Percentiles rank a stretch among this genome's conserved stretches.
These are phyloP conservation scores for Hypotaenidia philippensis DNA, from an alignment of 2,797 vertebrate genomes.

Conservation along the genomic window DNA sequence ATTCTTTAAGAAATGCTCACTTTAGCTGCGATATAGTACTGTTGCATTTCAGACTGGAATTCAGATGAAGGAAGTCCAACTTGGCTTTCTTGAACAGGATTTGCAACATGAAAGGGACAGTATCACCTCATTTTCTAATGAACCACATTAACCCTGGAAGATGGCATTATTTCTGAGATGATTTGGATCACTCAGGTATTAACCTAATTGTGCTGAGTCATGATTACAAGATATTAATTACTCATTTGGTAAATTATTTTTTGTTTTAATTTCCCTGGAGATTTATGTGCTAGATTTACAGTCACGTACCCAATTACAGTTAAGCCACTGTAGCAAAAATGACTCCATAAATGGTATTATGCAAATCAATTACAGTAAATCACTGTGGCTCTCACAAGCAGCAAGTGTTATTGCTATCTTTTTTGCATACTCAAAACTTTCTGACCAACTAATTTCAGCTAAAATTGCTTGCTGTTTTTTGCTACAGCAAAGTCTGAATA, in stretches of 20 bases:
- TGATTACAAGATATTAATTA: conserved; percentile 55
- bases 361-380: conserved; percentile 46
- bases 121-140: background rate
- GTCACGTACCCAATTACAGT: background rate
- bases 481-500: background rate
- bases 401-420: conserved; percentile 11
- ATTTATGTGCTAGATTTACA: conserved; percentile 23
- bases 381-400: background rate
- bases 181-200: background rate
- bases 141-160: background rate
- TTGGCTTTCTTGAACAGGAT: background rate
- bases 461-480: background rate
- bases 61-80: background rate
- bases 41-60: background rate
- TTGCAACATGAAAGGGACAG: background rate
- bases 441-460: background rate
- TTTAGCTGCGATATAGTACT: rapidly evolving
- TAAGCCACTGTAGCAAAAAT: background rate
- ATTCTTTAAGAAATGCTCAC: background rate
- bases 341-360: conserved; percentile 40
- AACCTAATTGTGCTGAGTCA: conserved; percentile 47
- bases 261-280: conserved; percentile 57
- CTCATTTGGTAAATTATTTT: conserved; percentile 45
- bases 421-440: conserved; percentile 41
- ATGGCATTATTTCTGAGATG: background rate